Evolutionary conservation across 2,797 vertebrate genomes (phyloP).

Genomic region (Benthosema pterotum): DNA sequence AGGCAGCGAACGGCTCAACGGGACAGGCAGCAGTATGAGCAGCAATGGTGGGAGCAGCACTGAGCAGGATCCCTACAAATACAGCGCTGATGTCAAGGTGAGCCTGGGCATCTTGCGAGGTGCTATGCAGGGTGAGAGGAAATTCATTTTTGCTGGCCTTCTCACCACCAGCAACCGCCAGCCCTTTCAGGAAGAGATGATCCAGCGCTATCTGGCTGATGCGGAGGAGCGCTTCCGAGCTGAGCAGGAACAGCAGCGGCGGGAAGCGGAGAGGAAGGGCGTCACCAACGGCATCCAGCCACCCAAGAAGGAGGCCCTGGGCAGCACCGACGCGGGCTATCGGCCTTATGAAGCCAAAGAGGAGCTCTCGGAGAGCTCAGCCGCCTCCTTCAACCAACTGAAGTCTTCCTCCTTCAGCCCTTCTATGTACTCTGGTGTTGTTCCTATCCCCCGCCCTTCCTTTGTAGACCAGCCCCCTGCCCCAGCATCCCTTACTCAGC

Average conservation of each 20-base stretch:
- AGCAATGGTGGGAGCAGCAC: conserved; percentile 74
- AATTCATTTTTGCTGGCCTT: conserved; percentile 88
- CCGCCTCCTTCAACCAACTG: conserved; percentile 55
- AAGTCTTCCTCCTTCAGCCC: conserved; percentile 76
- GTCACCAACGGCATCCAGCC: conserved; percentile 54
- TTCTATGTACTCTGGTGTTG: conserved; percentile 82
- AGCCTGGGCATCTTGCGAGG: conserved; percentile 89
- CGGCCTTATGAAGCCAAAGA: conserved; percentile 73
- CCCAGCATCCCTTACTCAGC: conserved; percentile 62
- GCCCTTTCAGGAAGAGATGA: conserved; percentile 98
- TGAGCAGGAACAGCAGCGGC: conserved; percentile 89
- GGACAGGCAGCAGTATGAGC: conserved; percentile 68
- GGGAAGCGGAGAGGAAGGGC: conserved; percentile 85
- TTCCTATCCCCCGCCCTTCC: conserved; percentile 88
- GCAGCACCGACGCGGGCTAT: conserved; percentile 49
- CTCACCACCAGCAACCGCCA: conserved; percentile 92
- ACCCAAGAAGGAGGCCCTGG: conserved; percentile 62
- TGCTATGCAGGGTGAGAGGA: conserved; percentile 94
- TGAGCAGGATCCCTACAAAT: conserved; percentile 81
- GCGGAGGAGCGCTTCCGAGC: conserved; percentile 89
- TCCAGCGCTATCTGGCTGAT: conserved; percentile 90
- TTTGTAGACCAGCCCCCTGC: conserved; percentile 64
- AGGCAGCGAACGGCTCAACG: conserved; percentile 68
- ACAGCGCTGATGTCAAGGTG: conserved; percentile 89
- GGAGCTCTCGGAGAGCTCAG: conserved; percentile 68